These are phyloP conservation scores for Phaonia tiefii DNA, from an alignment of 2,888 invertebrate species.

Conservation along the genomic window DNA sequence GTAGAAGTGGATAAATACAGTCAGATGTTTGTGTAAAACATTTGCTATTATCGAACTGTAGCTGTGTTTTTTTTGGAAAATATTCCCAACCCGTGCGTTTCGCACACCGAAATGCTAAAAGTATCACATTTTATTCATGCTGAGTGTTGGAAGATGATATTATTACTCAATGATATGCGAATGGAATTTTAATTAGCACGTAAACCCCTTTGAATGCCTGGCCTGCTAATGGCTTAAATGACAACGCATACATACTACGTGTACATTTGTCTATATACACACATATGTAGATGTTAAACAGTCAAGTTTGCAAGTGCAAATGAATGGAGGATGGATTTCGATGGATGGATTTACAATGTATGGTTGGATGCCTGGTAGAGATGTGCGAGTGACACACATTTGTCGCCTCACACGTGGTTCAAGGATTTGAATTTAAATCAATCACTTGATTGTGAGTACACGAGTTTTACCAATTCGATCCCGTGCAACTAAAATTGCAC, in stretches of 20 bases:
- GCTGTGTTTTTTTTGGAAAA: not conserved
- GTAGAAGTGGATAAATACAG: not conserved
- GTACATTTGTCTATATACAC: no score
- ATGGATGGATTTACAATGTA: not conserved
- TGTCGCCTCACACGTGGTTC: no score
- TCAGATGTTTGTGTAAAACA: slow-evolving; percentile 15
- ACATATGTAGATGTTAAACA: no score
- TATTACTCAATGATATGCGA: slow-evolving; percentile 22
- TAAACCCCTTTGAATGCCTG: slow-evolving; percentile 24
- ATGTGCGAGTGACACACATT: no score
- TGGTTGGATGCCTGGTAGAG: no score
- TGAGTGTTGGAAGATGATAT: slow-evolving; percentile 38
- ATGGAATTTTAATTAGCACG: slow-evolving; percentile 57
- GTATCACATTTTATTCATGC: slow-evolving; percentile 16
- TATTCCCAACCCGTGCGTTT: not conserved
- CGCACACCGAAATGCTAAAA: slow-evolving; percentile 21
- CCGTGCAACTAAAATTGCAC: no score
- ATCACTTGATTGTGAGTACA: no score
- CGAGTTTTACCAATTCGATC: no score
- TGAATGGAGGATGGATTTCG: slow-evolving; percentile 1
- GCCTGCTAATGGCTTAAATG: slow-evolving; percentile 38
- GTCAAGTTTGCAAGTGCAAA: not conserved
- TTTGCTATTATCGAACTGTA: not conserved
- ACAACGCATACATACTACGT: not conserved
- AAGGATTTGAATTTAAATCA: no score